Base-by-base conservation (phyloP, 2,113 vertebrate species). In the Bubo scandiacus region DNA sequence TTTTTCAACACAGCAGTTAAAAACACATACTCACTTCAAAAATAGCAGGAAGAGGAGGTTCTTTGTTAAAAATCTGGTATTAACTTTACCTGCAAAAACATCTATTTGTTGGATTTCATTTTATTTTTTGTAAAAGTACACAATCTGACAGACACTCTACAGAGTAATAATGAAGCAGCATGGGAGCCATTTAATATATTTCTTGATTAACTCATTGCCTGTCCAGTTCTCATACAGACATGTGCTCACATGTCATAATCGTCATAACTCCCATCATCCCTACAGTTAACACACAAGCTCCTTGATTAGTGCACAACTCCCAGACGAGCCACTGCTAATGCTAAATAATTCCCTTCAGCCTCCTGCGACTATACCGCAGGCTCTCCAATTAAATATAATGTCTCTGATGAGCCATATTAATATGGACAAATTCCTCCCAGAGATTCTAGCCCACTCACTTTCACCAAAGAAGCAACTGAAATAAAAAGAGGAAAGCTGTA, bases 231-330 rank as follows among this genome's bases (percentile, higher is more conserved):
- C 97, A 98, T 97, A 98, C 97, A 99, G 98, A 99, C 99, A 98
- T 98, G 99, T 98, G 98, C 98, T 99, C 98, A 99, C 99, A 99
- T 99, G 99, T 99, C 99, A 99, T 99, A 99, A 99, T 99, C 98
- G 98, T 99, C 99, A 99, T 99, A 98, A 99, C 98, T 99, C 98
- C 98, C 98, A 98, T 98, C 98, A 98, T 98, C 98, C 98, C 98
- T 96, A 97, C 98, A 96, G 98, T 98, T 98, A 97, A 97, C 98
- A 98, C 98, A 98, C 98, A 98, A 98, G 98, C 97, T 98, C 97
- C 98, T 98, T 99, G 99, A 99, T 99, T 99, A 99, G 98, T 94
- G 94, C 96, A 96, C 95, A 98, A 98, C 97, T 99, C 99, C 99
- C 99, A 99, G 96, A 98, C 97, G 99, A 99, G 98, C 97, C 97